Percentiles rank a stretch among this genome's conserved stretches.
phyloP scores from a whole-genome alignment of 2,113 vertebrate genomes.

The Sorex fumeus region DNA sequence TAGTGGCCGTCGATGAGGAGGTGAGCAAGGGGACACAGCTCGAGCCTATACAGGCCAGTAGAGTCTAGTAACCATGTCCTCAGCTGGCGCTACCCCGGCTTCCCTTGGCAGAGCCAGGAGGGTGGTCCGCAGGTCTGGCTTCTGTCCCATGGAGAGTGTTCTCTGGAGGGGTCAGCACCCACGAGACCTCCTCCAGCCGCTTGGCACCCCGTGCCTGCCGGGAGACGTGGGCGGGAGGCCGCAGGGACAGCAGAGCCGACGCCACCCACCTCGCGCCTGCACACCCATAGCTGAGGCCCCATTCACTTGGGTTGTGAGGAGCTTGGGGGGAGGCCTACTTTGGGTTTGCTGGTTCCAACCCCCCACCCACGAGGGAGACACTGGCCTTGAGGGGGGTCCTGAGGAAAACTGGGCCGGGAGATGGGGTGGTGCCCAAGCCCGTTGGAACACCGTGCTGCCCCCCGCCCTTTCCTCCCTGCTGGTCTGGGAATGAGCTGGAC shows the following conservation, averaged over 20 bases:
- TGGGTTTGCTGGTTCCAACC: not conserved
- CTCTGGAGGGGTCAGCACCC: too few species aligned
- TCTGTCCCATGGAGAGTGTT: not conserved
- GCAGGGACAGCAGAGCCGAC: not conserved
- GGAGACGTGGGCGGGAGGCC: not conserved
- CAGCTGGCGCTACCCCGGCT: not conserved
- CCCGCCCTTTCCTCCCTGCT: not conserved
- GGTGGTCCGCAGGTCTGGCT: not conserved
- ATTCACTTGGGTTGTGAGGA: not conserved
- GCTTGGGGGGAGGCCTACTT: not conserved
- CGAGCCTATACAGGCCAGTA: slow-evolving; percentile 11
- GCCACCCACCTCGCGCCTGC: not conserved
- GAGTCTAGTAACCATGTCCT: not conserved
- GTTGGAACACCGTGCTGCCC: too few species aligned
- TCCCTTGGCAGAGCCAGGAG: not conserved
- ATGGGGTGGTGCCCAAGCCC: not conserved
- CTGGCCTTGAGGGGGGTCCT: not conserved
- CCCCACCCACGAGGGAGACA: not conserved
- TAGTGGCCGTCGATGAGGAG: too few species aligned
- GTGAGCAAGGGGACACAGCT: not conserved
- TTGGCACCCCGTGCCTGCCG: not conserved
- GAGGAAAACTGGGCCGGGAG: not conserved
- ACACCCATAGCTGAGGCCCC: not conserved
- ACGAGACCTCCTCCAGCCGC: too few species aligned
- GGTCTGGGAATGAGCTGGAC: not conserved